A percentile compares a stretch with the other conserved stretches of the same genome.
phyloP scores from a whole-genome alignment of 2,888 invertebrate genomes.

The Lithophane leautieri region DNA sequence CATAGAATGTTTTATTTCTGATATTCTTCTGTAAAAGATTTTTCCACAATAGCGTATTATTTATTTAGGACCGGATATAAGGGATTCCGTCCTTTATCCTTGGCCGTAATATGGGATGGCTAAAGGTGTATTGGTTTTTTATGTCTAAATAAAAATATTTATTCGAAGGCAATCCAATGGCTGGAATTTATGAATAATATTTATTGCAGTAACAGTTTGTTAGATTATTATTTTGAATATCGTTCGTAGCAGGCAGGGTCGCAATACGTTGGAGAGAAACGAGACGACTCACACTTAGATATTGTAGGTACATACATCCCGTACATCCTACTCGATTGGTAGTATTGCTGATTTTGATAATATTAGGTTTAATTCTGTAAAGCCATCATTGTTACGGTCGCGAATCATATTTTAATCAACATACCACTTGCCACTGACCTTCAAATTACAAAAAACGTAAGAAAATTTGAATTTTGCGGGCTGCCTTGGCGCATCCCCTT shows the following conservation, averaged over 20 bases:
- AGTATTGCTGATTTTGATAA: no score
- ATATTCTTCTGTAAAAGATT: constrained; percentile 42
- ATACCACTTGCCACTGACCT: no score
- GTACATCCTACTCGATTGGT: no score
- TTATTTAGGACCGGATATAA: constrained; percentile 58
- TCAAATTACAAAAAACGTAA: no score
- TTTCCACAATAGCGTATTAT: constrained; percentile 44
- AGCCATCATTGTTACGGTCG: no score
- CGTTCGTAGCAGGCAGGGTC: not conserved
- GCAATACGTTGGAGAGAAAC: not conserved
- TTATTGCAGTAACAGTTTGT: constrained; percentile 9
- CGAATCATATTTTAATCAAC: no score
- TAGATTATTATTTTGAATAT: not conserved
- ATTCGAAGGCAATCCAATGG: constrained; percentile 21
- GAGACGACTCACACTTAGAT: not conserved
- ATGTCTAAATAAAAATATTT: constrained; percentile 58
- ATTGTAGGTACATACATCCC: not conserved
- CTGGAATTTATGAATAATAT: constrained; percentile 37
- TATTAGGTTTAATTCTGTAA: no score
- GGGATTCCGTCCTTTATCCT: constrained; percentile 53
- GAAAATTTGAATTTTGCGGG: no score
- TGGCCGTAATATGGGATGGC: constrained; percentile 41
- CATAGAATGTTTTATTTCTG: constrained; percentile 31
- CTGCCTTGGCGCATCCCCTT: no score
- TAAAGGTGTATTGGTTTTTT: constrained; percentile 54